Evolutionary conservation across 2,113 vertebrate species (phyloP).

Genomic region (Ariopsis seemanni): DNA sequence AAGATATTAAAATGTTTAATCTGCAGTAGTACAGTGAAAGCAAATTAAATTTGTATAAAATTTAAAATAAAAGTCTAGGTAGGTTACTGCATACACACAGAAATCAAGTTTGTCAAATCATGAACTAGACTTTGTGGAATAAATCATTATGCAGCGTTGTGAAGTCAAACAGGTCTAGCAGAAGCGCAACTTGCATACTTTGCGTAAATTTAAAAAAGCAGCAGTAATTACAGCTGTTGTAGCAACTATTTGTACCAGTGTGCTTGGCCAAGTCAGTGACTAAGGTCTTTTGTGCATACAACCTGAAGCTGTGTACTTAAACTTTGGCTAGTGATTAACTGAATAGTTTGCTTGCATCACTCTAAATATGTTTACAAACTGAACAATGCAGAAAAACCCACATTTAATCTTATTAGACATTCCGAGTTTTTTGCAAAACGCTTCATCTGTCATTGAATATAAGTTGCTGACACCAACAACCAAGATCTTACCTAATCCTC

Average conservation of each 20-base stretch:
- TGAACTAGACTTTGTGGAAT: not conserved
- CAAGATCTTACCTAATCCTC: constrained; percentile 69
- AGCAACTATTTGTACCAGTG: not conserved
- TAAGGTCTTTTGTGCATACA: not conserved
- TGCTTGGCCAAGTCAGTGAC: not conserved
- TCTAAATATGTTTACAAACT: not conserved
- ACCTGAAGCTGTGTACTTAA: not conserved
- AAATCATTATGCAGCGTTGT: not conserved
- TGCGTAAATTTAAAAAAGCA: not conserved
- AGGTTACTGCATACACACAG: not conserved
- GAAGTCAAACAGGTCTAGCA: not conserved
- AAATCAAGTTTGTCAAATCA: not conserved
- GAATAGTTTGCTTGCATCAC: not conserved
- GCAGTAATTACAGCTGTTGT: not conserved
- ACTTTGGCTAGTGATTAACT: not conserved
- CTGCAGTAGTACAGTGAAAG: not conserved
- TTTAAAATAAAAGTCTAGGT: not conserved
- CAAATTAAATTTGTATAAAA: not conserved
- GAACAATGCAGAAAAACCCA: not conserved
- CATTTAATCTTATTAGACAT: not conserved
- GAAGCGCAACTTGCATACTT: not conserved
- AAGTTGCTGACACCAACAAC: not conserved
- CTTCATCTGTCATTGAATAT: not conserved
- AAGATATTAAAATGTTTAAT: not conserved
- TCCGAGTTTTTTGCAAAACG: not conserved